Percentiles rank a stretch among this genome's conserved stretches.
phyloP scores from a whole-genome alignment of 2,888 invertebrate genomes.

The Diarsia dahlii region DNA sequence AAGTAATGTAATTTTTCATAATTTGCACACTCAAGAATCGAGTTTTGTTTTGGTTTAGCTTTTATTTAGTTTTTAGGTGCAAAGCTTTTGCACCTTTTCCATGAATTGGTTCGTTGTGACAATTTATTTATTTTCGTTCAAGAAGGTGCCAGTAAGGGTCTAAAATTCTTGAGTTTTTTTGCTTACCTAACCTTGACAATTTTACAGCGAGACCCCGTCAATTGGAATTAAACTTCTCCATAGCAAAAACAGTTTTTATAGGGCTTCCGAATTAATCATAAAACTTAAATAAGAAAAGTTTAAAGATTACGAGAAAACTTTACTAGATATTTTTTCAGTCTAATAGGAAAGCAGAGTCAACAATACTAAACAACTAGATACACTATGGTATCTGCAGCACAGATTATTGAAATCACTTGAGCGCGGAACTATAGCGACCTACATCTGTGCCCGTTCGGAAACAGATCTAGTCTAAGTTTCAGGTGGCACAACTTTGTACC shows the following conservation, averaged over 20 bases:
- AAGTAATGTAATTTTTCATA: slow-evolving; percentile 7
- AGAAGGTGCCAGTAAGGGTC: background rate
- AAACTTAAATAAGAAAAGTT: background rate
- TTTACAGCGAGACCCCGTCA: background rate
- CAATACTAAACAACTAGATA: slow-evolving; percentile 1
- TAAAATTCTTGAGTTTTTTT: background rate
- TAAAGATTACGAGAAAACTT: background rate
- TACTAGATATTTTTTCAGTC: background rate
- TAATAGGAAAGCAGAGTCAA: background rate
- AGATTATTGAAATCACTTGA: slow-evolving; percentile 61
- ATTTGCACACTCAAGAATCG: background rate
- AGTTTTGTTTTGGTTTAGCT: background rate
- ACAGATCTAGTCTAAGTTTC: slow-evolving; percentile 58
- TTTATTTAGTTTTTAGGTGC: background rate
- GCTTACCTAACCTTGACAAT: background rate
- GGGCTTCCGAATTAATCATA: background rate
- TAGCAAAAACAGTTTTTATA: background rate
- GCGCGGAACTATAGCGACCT: slow-evolving; percentile 42
- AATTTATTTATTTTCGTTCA: background rate
- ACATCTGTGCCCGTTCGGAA: slow-evolving; percentile 50
- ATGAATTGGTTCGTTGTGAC: background rate
- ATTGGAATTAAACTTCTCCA: no score
- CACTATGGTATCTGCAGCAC: slow-evolving; percentile 11
- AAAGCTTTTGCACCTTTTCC: background rate
- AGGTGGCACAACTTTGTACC: slow-evolving; percentile 63